Conservation (phyloP, 2,113 vertebrate genomes). For the Gorilla gorilla region DNA sequence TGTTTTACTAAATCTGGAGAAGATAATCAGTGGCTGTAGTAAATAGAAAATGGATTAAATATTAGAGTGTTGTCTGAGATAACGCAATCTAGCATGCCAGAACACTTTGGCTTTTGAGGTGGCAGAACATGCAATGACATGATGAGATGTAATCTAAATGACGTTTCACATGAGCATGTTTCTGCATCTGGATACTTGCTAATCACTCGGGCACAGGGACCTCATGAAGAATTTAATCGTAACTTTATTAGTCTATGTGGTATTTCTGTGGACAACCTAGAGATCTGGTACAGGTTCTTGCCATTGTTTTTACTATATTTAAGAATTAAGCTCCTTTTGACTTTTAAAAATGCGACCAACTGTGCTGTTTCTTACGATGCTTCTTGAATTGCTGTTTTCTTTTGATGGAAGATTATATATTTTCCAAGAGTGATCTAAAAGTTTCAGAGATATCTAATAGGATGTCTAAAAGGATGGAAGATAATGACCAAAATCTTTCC, state of each 20-base stretch:
- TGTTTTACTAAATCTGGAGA: conserved; percentile 72
- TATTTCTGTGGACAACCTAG: background rate
- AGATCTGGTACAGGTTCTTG: background rate
- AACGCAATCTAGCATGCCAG: too few relatives aligned
- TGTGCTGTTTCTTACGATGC: background rate
- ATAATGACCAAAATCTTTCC: background rate
- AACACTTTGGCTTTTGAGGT: background rate
- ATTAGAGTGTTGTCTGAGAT: background rate
- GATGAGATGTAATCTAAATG: fast-evolving
- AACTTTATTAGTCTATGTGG: fast-evolving
- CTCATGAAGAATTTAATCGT: background rate
- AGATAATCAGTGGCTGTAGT: conserved; percentile 68
- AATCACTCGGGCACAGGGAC: background rate
- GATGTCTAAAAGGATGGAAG: background rate
- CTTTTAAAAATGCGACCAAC: background rate
- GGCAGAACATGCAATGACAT: background rate
- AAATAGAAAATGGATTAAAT: conserved; percentile 67
- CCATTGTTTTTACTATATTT: background rate
- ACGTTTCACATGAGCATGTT: fast-evolving
- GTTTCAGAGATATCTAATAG: background rate
- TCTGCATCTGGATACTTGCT: background rate
- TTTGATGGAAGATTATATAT: background rate
- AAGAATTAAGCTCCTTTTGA: background rate
- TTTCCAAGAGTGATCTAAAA: background rate
- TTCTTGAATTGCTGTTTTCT: background rate